phyloP scores from a whole-genome alignment of 1,140 invertebrate genomes.

The Rhagoletis zephyria region DNA sequence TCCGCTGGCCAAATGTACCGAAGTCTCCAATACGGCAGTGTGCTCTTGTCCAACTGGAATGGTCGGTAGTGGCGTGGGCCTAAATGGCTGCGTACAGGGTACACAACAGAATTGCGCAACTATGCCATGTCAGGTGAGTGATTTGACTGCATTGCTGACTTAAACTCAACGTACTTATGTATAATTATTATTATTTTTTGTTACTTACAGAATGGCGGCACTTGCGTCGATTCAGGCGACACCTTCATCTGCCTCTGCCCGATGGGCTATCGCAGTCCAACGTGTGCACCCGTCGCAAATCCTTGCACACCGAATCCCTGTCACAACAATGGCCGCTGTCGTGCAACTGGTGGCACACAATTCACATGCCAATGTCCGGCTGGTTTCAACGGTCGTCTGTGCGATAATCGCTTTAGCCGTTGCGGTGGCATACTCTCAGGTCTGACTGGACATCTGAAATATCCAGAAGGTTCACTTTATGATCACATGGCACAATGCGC shows the following conservation, averaged over 20 bases:
- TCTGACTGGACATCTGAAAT: conserved; percentile 60
- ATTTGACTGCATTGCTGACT: neutral
- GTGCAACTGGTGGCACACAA: neutral
- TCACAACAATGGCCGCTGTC: conserved; percentile 82
- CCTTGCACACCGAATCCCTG: conserved; percentile 83
- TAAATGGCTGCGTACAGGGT: conserved; percentile 80
- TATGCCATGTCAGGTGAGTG: conserved; percentile 65
- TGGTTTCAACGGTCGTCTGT: conserved; percentile 63
- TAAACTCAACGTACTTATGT: neutral
- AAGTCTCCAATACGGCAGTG: conserved; percentile 77
- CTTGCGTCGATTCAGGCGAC: conserved; percentile 77
- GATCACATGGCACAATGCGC: conserved; percentile 81
- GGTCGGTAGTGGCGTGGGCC: conserved; percentile 86
- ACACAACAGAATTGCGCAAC: conserved; percentile 62
- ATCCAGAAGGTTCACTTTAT: conserved; percentile 75
- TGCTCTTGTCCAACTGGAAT: conserved; percentile 88
- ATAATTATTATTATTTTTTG: neutral
- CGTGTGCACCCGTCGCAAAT: conserved; percentile 75
- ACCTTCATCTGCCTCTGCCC: conserved; percentile 78
- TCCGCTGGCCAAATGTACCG: conserved; percentile 83
- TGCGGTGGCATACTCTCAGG: conserved; percentile 63
- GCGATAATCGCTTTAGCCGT: conserved; percentile 61
- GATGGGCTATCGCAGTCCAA: conserved; percentile 63
- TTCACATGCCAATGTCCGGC: conserved; percentile 66
- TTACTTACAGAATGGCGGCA: conserved; percentile 79